A percentile compares a stretch with the other conserved stretches of the same genome.
Evolutionary conservation across 2,888 invertebrate species (phyloP).

Genomic region (Caenorhabditis afra): DNA sequence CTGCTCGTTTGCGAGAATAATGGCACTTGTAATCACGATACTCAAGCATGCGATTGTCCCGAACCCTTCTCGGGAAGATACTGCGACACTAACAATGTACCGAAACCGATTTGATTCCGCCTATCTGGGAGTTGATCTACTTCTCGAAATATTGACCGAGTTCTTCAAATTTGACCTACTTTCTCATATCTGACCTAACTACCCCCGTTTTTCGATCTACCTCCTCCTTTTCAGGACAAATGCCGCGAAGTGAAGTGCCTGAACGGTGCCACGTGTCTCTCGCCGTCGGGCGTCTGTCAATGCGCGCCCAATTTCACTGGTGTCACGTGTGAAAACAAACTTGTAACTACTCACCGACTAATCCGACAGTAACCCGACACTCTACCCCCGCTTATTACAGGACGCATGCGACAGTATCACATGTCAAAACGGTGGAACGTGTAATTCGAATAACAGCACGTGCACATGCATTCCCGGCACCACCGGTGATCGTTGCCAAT

Average conservation of each 20-base stretch:
- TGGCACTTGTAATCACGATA: constrained; percentile 19
- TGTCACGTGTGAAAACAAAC: constrained; percentile 28
- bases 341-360: constrained; percentile 9
- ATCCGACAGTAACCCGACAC: neutral
- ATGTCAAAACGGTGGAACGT: constrained; percentile 50
- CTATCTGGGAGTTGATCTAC: too few species aligned
- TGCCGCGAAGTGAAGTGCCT: constrained; percentile 15
- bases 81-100: constrained; percentile 30
- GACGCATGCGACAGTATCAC: constrained; percentile 23
- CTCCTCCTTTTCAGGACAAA: too few species aligned
- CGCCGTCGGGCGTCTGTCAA: constrained; percentile 11
- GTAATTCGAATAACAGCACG: constrained; percentile 22
- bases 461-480: constrained; percentile 43
- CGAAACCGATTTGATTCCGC: neutral
- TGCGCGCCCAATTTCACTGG: constrained; percentile 28
- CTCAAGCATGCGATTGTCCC: constrained; percentile 17
- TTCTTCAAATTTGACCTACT: too few species aligned
- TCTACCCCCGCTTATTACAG: constrained; percentile 7
- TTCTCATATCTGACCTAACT: too few species aligned
- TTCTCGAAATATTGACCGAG: too few species aligned
- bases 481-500: constrained; percentile 41
- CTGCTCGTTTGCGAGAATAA: constrained; percentile 26
- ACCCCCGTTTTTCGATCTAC: too few species aligned
- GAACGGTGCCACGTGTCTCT: constrained; percentile 30
- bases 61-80: constrained; percentile 12